Evolutionary conservation across 2,888 invertebrate genomes (phyloP).

Genomic region (Nomada lathburiana): DNA sequence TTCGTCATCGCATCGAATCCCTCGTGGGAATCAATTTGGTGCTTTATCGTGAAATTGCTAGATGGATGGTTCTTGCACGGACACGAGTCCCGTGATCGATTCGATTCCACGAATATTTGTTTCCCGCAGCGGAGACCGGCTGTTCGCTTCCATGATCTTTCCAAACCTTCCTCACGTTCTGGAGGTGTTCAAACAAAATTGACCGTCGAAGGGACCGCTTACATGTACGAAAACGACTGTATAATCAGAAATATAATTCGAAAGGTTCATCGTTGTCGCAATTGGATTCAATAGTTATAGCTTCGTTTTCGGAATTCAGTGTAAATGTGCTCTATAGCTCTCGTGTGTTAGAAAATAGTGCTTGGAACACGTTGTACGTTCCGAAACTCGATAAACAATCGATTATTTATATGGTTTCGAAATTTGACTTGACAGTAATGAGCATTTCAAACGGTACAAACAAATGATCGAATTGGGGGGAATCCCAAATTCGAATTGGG

Average conservation of each 20-base stretch:
- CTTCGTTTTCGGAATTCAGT: too few species aligned
- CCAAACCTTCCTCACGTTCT: background rate
- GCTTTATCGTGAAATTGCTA: slow-evolving; percentile 26
- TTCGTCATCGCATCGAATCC: slow-evolving; percentile 52
- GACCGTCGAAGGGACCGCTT: background rate
- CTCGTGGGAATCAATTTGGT: slow-evolving; percentile 53
- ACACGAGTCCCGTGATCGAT: slow-evolving; percentile 25
- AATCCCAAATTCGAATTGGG: too few species aligned
- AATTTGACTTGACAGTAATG: background rate
- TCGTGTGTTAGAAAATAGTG: too few species aligned
- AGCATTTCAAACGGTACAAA: too few species aligned
- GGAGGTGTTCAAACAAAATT: background rate
- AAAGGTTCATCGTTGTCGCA: too few species aligned
- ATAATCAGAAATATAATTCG: too few species aligned
- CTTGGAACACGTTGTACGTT: background rate
- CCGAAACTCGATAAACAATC: background rate
- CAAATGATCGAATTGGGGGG: too few species aligned
- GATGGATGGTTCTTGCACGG: slow-evolving; percentile 32
- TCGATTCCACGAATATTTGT: slow-evolving; percentile 29
- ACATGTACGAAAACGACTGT: background rate
- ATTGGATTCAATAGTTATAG: too few species aligned
- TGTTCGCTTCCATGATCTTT: slow-evolving; percentile 5
- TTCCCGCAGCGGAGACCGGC: background rate
- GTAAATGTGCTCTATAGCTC: too few species aligned
- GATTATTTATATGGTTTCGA: too few species aligned